A percentile compares a stretch with the other conserved stretches of the same genome.
Conservation (phyloP, 2,888 invertebrate genomes). For the Tetheella fluctuosa region DNA sequence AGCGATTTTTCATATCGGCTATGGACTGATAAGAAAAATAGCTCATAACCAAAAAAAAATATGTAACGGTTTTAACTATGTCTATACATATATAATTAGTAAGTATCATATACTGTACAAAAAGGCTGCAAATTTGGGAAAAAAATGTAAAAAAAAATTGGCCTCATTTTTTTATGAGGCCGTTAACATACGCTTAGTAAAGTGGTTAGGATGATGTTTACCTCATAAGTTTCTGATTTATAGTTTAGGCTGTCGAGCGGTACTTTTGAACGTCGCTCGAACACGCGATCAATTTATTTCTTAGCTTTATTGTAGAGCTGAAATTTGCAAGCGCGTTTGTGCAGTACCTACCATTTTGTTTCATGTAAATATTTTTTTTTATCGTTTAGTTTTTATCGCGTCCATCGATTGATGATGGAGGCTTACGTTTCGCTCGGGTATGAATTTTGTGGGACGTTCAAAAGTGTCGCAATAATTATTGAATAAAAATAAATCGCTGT, state of each 20-base stretch:
- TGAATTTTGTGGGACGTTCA: conserved; percentile 45
- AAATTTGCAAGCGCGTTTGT: conserved; percentile 40
- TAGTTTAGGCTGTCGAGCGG: conserved; percentile 53
- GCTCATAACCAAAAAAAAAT: conserved; percentile 64
- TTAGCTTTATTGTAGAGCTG: conserved; percentile 50
- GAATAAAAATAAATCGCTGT: conserved; percentile 67
- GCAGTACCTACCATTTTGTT: conserved; percentile 46
- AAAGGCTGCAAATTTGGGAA: conserved; percentile 75
- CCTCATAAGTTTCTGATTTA: conserved; percentile 75
- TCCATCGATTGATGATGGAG: conserved; percentile 30
- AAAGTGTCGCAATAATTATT: conserved; percentile 41
- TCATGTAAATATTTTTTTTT: conserved; percentile 69
- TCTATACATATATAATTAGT: conserved; percentile 79
- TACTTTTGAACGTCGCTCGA: conserved; percentile 43
- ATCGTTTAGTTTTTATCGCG: conserved; percentile 32
- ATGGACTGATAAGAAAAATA: conserved; percentile 44
- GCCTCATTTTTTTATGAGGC: conserved; percentile 71
- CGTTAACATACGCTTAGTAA: conserved; percentile 82
- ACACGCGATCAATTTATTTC: conserved; percentile 44
- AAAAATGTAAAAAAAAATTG: conserved; percentile 77
- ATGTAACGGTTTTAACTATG: conserved; percentile 77
- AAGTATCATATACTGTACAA: conserved; percentile 82
- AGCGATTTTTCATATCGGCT: conserved; percentile 49
- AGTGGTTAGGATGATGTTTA: conserved; percentile 73
- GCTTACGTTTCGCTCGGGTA: conserved; percentile 43